Conservation (phyloP, 2,797 vertebrate genomes). For the Carcharodon carcharias region DNA sequence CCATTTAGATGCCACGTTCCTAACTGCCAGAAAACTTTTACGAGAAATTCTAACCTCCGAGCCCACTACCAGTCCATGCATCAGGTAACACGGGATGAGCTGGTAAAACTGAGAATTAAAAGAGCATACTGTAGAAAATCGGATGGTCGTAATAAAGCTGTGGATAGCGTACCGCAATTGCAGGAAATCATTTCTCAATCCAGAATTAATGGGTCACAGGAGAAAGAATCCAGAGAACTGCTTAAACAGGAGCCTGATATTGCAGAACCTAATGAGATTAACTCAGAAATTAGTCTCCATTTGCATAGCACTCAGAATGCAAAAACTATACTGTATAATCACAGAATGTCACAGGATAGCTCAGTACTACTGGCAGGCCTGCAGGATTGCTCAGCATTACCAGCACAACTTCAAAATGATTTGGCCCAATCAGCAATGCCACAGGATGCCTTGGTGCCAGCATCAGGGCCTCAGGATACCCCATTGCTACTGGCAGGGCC, state of each 20-base stretch:
- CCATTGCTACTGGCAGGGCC: neutral
- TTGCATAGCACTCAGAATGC: neutral
- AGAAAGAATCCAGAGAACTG: neutral
- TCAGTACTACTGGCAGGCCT: neutral
- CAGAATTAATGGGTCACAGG: neutral
- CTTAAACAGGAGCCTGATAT: neutral
- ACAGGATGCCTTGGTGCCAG: neutral
- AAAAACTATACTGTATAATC: constrained; percentile 3
- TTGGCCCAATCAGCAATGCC: neutral
- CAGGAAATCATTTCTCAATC: constrained; percentile 26
- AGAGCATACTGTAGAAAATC: constrained; percentile 64
- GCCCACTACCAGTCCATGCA: constrained; percentile 84
- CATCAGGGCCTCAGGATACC: neutral
- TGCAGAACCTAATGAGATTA: neutral
- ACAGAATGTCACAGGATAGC: neutral
- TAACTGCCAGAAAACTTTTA: constrained; percentile 85
- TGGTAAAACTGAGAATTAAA: constrained; percentile 77
- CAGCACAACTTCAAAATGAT: constrained; percentile 7
- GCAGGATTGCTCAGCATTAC: neutral
- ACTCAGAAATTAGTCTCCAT: neutral
- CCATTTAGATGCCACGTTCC: constrained; percentile 82
- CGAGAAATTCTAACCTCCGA: constrained; percentile 91
- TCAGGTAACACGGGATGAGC: constrained; percentile 76
- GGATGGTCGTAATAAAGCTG: neutral
- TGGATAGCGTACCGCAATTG: neutral